Conservation (phyloP, 2,113 vertebrate species). For the Haemorhous mexicanus region DNA sequence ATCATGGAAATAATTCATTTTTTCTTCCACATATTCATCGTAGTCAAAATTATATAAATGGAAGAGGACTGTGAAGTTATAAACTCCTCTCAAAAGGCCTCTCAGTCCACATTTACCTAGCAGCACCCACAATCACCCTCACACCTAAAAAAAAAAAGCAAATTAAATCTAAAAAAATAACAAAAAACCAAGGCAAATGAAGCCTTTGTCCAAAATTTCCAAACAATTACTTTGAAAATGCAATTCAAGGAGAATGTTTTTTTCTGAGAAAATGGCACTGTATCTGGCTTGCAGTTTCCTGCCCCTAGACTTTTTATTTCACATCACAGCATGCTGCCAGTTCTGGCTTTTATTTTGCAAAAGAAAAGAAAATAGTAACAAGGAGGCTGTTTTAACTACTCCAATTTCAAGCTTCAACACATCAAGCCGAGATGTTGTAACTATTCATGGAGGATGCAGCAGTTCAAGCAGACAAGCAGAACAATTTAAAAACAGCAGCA, state of each 20-base stretch:
- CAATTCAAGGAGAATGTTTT: not conserved
- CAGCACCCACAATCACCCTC: not conserved
- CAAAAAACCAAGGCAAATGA: not conserved
- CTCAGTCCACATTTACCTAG: not conserved
- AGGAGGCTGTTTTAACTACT: not conserved
- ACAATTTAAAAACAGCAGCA: slow-evolving; percentile 24
- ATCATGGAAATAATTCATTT: not conserved
- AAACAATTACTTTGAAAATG: not conserved
- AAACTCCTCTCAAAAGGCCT: not conserved
- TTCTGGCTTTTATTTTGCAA: not conserved
- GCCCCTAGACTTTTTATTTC: not conserved
- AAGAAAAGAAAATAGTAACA: not conserved
- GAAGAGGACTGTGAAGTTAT: not conserved
- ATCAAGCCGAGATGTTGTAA: not conserved
- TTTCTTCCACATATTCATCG: not conserved
- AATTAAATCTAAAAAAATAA: not conserved
- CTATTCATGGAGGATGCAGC: not conserved
- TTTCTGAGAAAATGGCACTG: not conserved
- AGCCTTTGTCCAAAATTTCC: not conserved
- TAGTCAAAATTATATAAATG: not conserved
- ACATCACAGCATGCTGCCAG: not conserved
- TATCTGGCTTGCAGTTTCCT: not conserved
- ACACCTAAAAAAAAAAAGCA: not conserved
- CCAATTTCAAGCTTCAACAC: not conserved
- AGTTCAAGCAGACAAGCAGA: not conserved